Evolutionary conservation across 2,888 invertebrate species (phyloP), one percentile per base, ranked within the genome.

Genomic region (Axea sp.): DNA sequence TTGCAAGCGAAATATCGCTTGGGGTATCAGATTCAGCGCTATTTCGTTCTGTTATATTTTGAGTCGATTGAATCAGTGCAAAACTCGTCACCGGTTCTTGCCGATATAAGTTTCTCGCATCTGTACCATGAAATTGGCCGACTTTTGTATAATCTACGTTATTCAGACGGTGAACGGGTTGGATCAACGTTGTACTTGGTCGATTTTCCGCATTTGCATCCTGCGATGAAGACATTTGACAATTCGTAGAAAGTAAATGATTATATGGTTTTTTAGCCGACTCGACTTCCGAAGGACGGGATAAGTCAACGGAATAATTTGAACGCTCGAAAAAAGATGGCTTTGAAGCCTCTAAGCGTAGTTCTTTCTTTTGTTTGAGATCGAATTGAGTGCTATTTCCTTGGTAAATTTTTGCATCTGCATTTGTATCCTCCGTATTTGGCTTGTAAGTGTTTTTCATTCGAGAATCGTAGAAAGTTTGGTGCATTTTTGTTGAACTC

Each of bases 1-100:
- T 87, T 47, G 90, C 90, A 14, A 57, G 47, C 83, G 90, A 89
- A 62, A 89, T 87, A 6, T 90, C 90, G 8, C 3, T 45, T n/a
- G 89, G 83, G 12, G 84, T 83, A 57, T 87, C 87, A 57, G 86
- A 87, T n/a, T 86, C 83, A 9, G 82, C 82, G 4, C 81, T 78
- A 15, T 84, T 62, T 1, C 81, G 82, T 2, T 59, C 41, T n/a
- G n/a, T n/a, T n/a, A n/a, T n/a, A 8, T 69, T 45, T 1, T 45
- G 26, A 14, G 75, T 17, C n/a, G 80, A 51, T 26, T 77, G 77
- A 24, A 80, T 75, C 6, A 78, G 47, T n/a, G 82, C 81, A 9
- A 77, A 82, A 49, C 55, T 78, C 6, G 51, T 51, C 6, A 28
- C 24, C 11, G 68, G 14, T 3, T 79, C 80, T 5, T 64, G 47